Evolutionary conservation across 2,113 vertebrate species (phyloP).

Genomic region (Ginglymostoma cirratum): DNA sequence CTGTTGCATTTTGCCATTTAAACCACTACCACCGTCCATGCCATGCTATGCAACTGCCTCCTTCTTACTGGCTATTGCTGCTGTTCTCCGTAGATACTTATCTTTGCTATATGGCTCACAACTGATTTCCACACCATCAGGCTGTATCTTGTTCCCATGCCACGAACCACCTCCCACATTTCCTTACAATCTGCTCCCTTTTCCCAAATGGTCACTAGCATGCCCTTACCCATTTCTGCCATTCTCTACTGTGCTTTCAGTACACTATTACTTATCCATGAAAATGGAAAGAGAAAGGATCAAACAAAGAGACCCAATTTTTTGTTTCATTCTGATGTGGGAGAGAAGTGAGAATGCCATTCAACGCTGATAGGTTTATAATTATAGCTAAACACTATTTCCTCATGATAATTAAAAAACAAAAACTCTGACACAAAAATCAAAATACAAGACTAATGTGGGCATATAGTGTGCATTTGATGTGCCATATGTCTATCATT

Average conservation of each 20-base stretch:
- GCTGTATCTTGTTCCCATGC: no score
- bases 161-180: neutral
- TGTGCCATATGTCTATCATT: neutral
- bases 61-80: neutral
- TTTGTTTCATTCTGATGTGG: neutral
- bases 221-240: neutral
- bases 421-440: neutral
- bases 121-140: neutral
- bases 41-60: neutral
- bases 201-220: neutral
- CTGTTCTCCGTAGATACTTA: neutral
- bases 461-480: neutral
- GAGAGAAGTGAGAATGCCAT: neutral
- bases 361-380: neutral
- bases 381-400: neutral
- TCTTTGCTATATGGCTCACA: neutral
- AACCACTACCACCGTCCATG: neutral
- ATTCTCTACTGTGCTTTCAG: neutral
- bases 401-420: neutral
- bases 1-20: no score
- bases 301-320: neutral
- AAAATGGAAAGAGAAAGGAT: neutral
- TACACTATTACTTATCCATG: neutral
- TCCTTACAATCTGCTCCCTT: neutral
- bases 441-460: neutral